Evolutionary conservation across 2,888 invertebrate species (phyloP).

Genomic region (Chloroclystis v-ata): DNA sequence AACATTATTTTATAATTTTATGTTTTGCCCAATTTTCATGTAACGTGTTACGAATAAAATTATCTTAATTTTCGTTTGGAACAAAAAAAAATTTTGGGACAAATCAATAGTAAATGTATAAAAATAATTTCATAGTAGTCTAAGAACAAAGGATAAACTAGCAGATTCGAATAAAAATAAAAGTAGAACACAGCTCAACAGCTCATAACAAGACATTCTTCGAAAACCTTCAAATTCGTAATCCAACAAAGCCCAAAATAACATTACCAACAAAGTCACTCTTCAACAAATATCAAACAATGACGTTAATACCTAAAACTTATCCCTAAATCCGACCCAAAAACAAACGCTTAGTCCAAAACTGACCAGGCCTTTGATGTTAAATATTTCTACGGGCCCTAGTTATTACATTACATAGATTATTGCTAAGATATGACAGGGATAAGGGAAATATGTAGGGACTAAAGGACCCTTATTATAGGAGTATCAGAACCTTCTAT

Average conservation of each 20-base stretch:
- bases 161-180: too few relatives aligned
- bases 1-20: too few relatives aligned
- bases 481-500: conserved; percentile 24
- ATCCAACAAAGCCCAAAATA: neutral
- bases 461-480: conserved; percentile 28
- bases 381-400: conserved; percentile 24
- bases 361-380: conserved; percentile 22
- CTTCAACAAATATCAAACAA: neutral
- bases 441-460: conserved; percentile 30
- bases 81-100: too few relatives aligned
- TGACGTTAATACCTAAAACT: conserved; percentile 11
- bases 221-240: too few relatives aligned
- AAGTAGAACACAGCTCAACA: too few relatives aligned
- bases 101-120: too few relatives aligned
- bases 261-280: neutral
- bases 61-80: too few relatives aligned
- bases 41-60: too few relatives aligned
- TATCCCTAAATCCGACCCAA: conserved; percentile 18
- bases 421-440: conserved; percentile 31
- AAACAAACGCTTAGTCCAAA: conserved; percentile 20
- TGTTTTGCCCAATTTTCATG: too few relatives aligned
- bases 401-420: conserved; percentile 30
- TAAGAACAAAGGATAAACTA: too few relatives aligned
- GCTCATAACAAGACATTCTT: too few relatives aligned
- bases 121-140: too few relatives aligned